Percentiles rank a stretch among this genome's conserved stretches.
These are phyloP conservation scores for Drosophila ananassae DNA, from an alignment of 1,140 invertebrate genomes.

Conservation along the genomic window DNA sequence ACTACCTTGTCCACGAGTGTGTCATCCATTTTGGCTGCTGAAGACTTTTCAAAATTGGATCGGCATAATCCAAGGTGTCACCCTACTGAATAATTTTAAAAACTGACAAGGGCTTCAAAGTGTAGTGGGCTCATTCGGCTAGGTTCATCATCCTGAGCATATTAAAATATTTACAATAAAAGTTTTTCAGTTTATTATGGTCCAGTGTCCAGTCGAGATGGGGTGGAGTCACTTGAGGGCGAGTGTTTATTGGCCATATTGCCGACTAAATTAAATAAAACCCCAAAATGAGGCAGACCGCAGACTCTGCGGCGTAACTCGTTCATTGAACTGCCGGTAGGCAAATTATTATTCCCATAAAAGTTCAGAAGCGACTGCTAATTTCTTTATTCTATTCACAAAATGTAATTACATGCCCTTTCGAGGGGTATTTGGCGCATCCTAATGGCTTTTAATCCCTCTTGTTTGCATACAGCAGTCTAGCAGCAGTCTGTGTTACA, in stretches of 20 bases:
- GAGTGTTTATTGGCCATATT: conserved; percentile 46
- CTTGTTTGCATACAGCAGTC: background rate
- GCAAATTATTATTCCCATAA: conserved; percentile 33
- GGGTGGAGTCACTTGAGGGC: too few species aligned
- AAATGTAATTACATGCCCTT: background rate
- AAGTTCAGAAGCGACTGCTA: background rate
- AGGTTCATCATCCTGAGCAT: too few species aligned
- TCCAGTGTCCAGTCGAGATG: too few species aligned
- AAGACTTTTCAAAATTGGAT: background rate
- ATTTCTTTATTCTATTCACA: background rate
- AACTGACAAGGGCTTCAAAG: background rate
- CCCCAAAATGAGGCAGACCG: conserved; percentile 64
- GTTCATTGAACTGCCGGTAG: conserved; percentile 67
- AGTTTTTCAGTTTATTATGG: too few species aligned
- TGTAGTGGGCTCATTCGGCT: too few species aligned
- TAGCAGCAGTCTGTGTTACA: background rate
- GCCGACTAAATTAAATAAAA: conserved; percentile 75
- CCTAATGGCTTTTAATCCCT: background rate
- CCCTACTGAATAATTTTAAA: background rate
- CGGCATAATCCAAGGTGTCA: background rate
- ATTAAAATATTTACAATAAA: too few species aligned
- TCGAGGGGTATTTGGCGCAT: too few species aligned
- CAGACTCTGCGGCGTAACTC: conserved; percentile 36
- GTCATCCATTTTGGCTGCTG: background rate
- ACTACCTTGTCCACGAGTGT: conserved; percentile 2